Evolutionary conservation across 2,113 vertebrate species (phyloP), one percentile per base, ranked within the genome.

Genomic region (Diphyllodes magnificus): DNA sequence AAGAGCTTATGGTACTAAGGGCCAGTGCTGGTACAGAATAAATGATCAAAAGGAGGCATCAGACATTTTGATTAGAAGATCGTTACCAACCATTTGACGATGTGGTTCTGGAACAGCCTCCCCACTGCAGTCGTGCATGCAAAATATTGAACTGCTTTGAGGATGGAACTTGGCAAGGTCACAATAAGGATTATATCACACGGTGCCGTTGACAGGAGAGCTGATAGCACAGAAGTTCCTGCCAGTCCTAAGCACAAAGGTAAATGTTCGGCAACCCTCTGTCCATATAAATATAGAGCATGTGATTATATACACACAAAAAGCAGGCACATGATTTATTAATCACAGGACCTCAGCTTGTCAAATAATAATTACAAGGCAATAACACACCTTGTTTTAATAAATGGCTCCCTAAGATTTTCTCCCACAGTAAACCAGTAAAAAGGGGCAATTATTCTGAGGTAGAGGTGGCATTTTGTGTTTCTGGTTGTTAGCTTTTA

Each of bases 331-430:
- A 72, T 96, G 93, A 91, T 95, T 79, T 92, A 91, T 94, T 95
- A 91, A 80, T 97, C 94, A 89, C 44, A 87, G 39, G 92, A 83
- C 90, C 40, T 94, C 70, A 53, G 53, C 72, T 90, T 82, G 85
- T 96, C 91, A 94, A 90, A 96, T 94, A 95, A 66, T 96, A 92
- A 94, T 95, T 92, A 94, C 64, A 93, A 90, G 90, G 82, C 90
- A 96, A 93, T 95, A 95, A 78, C 79, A 93, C 88, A 84, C 85
- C 76, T 90, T 93, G 80, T 69, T 94, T 90, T 90, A 94, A 83
- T 92, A 94, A 90, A 37, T 31, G 70, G 50, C 53, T 92, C 40
- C 31, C 37, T 75, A 78, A 82, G 51, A 92, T 90, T 88, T 78
- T 92, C 92, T 95, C 92, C 88, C 57, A 59, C 82, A 90, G 65